These are phyloP conservation scores for Branchinecta lindahli DNA, from an alignment of 1,140 invertebrate genomes.

Conservation along the genomic window DNA sequence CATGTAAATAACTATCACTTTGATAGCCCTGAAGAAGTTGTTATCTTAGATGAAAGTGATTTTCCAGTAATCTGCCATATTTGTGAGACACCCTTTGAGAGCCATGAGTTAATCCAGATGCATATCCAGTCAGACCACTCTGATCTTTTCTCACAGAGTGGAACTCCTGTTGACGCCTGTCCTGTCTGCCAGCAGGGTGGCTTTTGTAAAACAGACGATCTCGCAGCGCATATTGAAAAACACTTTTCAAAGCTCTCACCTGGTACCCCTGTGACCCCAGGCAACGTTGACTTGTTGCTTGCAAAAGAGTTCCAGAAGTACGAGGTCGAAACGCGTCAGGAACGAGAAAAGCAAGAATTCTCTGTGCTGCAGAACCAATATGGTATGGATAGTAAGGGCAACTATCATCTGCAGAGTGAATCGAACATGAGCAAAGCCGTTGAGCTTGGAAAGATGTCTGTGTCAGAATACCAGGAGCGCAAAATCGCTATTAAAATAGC, in stretches of 20 bases:
- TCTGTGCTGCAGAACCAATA: slow-evolving; percentile 47
- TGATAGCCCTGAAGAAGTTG: neutral
- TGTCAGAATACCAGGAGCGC: slow-evolving; percentile 66
- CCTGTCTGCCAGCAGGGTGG: neutral
- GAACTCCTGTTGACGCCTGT: neutral
- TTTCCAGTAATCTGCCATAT: neutral
- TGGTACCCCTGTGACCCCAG: neutral
- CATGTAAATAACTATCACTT: neutral
- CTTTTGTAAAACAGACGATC: neutral
- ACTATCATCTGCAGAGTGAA: slow-evolving; percentile 61
- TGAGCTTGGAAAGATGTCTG: slow-evolving; percentile 62
- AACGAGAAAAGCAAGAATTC: slow-evolving; percentile 60
- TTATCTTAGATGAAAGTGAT: neutral
- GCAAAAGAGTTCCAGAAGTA: slow-evolving; percentile 43
- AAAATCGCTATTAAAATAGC: slow-evolving; percentile 55
- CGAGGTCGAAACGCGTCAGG: slow-evolving; percentile 50
- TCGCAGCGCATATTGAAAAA: neutral
- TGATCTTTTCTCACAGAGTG: neutral
- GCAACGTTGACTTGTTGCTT: slow-evolving; percentile 36
- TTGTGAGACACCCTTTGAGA: neutral
- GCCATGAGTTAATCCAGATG: neutral
- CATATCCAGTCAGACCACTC: neutral
- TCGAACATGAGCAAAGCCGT: slow-evolving; percentile 67
- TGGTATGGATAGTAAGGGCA: slow-evolving; percentile 72
- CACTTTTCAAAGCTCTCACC: neutral